phyloP scores from a whole-genome alignment of 1,140 invertebrate species.

The Orius insidiosus region DNA sequence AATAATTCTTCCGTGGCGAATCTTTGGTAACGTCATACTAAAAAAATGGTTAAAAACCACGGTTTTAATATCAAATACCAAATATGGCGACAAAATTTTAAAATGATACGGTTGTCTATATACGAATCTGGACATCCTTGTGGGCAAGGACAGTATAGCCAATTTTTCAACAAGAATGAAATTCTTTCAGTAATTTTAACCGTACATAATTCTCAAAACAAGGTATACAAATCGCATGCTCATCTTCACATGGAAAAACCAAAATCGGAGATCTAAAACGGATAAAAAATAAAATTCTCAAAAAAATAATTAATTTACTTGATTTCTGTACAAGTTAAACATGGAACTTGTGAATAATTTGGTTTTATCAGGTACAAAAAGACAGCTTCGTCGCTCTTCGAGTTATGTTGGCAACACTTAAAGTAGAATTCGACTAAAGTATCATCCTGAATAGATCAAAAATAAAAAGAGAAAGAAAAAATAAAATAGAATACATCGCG shows the following conservation, averaged over 20 bases:
- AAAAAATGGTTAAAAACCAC: no score
- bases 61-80: conserved; percentile 30
- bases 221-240: conserved; percentile 67
- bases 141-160: conserved; percentile 76
- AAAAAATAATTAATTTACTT: conserved; percentile 17
- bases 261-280: no score
- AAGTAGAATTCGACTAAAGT: conserved; percentile 69
- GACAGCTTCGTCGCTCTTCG: conserved; percentile 38
- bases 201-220: conserved; percentile 64
- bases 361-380: conserved; percentile 58
- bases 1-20: no score
- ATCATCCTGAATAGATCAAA: conserved; percentile 23
- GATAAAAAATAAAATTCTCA: no score
- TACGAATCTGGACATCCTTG: conserved; percentile 67
- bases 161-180: conserved; percentile 48
- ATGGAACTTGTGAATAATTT: conserved; percentile 56
- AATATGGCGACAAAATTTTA: conserved; percentile 41
- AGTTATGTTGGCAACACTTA: conserved; percentile 62
- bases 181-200: conserved; percentile 53
- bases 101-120: conserved; percentile 72
- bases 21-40: no score
- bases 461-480: no score
- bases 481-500: no score
- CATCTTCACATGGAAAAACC: no score
- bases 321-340: conserved; percentile 62